phyloP scores from a whole-genome alignment of 2,888 invertebrate genomes.

The Machimus atricapillus region DNA sequence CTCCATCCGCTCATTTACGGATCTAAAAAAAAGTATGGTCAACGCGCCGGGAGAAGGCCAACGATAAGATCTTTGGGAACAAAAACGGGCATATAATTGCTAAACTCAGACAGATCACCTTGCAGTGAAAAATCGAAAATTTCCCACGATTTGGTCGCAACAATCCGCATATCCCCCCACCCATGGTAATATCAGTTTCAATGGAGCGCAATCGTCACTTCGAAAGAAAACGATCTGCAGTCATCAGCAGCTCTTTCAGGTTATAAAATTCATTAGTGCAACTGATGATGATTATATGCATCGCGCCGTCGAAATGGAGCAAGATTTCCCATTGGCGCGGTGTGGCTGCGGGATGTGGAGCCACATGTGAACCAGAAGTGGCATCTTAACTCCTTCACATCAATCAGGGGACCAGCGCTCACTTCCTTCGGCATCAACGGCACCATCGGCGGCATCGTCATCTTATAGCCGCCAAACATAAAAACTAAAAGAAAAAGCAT shows the following conservation, averaged over 20 bases:
- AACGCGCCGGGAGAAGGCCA: conserved; percentile 3
- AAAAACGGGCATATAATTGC: background rate
- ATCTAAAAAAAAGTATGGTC: background rate
- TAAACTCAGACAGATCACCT: conserved; percentile 11
- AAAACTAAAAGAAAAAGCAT: conserved; percentile 55
- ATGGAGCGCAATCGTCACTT: conserved; percentile 6
- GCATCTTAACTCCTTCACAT: conserved; percentile 20
- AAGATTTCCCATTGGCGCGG: background rate
- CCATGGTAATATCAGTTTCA: background rate
- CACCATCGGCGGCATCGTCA: conserved; percentile 54
- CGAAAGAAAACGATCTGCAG: conserved; percentile 4
- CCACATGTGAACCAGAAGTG: conserved; percentile 36
- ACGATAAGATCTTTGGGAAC: background rate
- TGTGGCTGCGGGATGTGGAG: background rate
- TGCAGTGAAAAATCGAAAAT: conserved; percentile 23
- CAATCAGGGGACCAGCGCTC: background rate
- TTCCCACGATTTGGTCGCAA: conserved; percentile 7
- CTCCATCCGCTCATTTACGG: background rate
- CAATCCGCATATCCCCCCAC: background rate
- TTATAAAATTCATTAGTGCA: conserved; percentile 25
- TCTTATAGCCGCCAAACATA: conserved; percentile 45
- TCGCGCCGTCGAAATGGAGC: background rate
- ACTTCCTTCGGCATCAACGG: conserved; percentile 44
- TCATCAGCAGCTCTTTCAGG: background rate
- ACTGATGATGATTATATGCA: background rate